Evolutionary conservation across 1,140 invertebrate genomes (phyloP).

Genomic region (Probaryconus sp.): DNA sequence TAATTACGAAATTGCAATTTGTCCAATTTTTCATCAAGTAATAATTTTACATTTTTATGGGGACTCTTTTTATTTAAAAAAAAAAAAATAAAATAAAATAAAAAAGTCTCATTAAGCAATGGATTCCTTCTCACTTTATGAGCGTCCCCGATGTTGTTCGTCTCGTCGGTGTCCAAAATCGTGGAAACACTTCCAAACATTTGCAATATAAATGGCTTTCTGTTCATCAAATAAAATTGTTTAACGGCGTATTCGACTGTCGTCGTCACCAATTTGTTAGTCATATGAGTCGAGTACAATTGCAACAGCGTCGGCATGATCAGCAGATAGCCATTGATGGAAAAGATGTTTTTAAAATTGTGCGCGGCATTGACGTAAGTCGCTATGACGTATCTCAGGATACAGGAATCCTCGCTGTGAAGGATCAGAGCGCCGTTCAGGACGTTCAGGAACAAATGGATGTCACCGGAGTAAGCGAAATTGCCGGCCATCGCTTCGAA

Average conservation of each 20-base stretch:
- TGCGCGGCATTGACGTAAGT: constrained; percentile 98
- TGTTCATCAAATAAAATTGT: constrained; percentile 98
- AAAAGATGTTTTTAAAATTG: constrained; percentile 99
- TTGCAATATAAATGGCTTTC: constrained; percentile 98
- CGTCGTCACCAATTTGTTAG: constrained; percentile 94
- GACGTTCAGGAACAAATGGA: constrained; percentile 98
- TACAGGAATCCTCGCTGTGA: constrained; percentile 97
- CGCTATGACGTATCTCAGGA: constrained; percentile 96
- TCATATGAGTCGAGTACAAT: constrained; percentile 98
- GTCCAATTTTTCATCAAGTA: no score
- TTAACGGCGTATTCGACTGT: constrained; percentile 99
- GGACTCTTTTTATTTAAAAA: no score
- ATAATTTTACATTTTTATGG: no score
- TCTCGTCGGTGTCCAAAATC: constrained; percentile 95
- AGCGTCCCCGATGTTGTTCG: constrained; percentile 90
- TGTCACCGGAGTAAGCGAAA: constrained; percentile 97
- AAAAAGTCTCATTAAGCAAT: no score
- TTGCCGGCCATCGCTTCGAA: constrained; percentile 99
- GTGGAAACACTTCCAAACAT: constrained; percentile 99
- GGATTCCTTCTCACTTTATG: constrained; percentile 94
- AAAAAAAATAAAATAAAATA: neutral
- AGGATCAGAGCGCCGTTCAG: constrained; percentile 97
- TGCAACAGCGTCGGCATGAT: constrained; percentile 98
- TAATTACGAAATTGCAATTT: no score
- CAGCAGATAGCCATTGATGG: constrained; percentile 96